Evolutionary conservation across 2,888 invertebrate genomes (phyloP).

Genomic region (Ceriagrion tenellum): DNA sequence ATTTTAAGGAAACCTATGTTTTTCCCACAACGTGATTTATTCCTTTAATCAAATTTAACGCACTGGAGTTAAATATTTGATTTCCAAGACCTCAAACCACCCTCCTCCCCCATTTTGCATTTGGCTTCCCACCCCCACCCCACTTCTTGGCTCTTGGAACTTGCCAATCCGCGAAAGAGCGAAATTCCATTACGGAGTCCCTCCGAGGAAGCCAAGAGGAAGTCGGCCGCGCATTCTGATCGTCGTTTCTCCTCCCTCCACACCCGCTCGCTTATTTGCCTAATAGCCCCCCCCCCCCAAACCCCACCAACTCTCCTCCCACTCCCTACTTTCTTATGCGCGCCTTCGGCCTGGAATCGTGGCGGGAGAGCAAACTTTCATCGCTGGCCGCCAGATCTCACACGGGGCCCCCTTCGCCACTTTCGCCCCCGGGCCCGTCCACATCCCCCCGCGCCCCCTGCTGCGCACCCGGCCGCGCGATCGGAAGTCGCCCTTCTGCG

Average conservation of each 20-base stretch:
- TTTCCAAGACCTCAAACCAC: not conserved
- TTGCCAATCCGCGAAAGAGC: not conserved
- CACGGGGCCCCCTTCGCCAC: no score
- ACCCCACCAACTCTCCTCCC: not conserved
- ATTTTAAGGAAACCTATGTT: not conserved
- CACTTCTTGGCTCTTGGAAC: not conserved
- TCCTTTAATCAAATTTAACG: not conserved
- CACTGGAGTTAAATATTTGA: constrained; percentile 2
- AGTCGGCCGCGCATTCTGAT: not conserved
- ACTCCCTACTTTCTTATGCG: not conserved
- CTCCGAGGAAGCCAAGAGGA: not conserved
- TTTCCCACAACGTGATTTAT: not conserved
- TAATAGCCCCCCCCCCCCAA: not conserved
- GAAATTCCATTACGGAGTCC: constrained; percentile 1
- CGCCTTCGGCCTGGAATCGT: no score
- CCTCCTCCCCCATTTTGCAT: not conserved
- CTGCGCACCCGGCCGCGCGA: no score
- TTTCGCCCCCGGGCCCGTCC: no score
- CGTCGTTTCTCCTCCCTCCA: not conserved
- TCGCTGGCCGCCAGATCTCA: no score
- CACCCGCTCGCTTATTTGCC: not conserved
- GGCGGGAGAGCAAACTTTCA: no score
- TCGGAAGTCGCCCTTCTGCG: no score
- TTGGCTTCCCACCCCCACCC: not conserved
- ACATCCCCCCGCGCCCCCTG: no score